Evolutionary conservation across 2,888 invertebrate species (phyloP), one percentile per base, ranked within the genome.

Genomic region (Xanthorhoe spadicearia): DNA sequence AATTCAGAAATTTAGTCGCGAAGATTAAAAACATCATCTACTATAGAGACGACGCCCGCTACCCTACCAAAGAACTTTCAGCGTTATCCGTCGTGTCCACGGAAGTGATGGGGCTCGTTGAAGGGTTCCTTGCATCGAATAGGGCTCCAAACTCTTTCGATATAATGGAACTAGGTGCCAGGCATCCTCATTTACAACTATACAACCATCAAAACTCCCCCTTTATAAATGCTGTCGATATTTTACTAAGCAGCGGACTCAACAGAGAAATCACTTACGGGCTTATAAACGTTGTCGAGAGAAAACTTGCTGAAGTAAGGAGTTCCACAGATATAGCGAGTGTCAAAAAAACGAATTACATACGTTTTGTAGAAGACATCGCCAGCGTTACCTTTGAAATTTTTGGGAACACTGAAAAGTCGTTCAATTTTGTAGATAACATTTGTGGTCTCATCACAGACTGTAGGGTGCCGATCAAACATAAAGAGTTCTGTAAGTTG

Each of bases 71-170:
- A 80, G 93, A 94, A 74, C 85, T 94, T 0, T 94, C 94, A 0
- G 94, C 93, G 17, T 85, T 94, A 38, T 94, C 94, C 0, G 94
- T 94, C 35, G 93, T 95, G 35, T 92, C 95, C 0, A 94, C 95
- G 0, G 94, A 95, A 78, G 94, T 95, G 0, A 94, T 94, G 84
- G 94, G 94, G 9, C 92, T 94, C 0, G 94, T 95, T 0, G 94
- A 95, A 77, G 93, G 94, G n/a, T 95, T 95, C 74, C 77, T 93
- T 6, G 90, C 93, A 8, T 88, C 91, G 1, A 92, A 92, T 54
- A 85, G 92, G 76, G 85, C 92, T 2, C 93, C 93, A 0, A 92
- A 93, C 68, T 92, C 93, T 0, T 90, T 91, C 49, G 93, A 93
- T 61, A 88, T 93, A 4, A 89, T 93, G 58, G 93, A 93, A 68